Percentiles rank a stretch among this genome's conserved stretches.
Evolutionary conservation across 2,797 vertebrate genomes (phyloP).

Genomic region (Echeneis naucrates): DNA sequence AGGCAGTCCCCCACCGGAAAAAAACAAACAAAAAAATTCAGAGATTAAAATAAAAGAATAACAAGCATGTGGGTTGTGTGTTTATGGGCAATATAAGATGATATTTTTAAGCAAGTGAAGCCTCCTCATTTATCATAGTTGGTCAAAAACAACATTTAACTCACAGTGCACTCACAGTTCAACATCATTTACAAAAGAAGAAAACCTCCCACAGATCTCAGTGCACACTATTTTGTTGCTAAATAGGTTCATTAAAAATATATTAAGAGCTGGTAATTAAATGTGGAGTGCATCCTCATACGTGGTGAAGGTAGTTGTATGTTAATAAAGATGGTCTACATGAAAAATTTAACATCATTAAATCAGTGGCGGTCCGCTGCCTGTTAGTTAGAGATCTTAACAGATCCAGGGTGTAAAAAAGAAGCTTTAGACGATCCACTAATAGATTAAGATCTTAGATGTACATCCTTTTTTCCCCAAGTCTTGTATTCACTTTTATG

Average conservation of each 20-base stretch:
- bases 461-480: no score
- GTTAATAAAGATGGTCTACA: constrained; percentile 7
- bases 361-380: background rate
- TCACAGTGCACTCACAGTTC: background rate
- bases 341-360: constrained; percentile 13
- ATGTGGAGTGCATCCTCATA: background rate
- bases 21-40: constrained; percentile 8
- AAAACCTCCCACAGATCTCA: background rate
- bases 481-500: no score
- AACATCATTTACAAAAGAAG: background rate
- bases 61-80: background rate
- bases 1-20: no score
- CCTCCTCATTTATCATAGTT: background rate
- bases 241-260: constrained; percentile 12
- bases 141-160: background rate
- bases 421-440: background rate
- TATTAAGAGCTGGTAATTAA: constrained; percentile 1
- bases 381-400: constrained; percentile 5
- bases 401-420: background rate
- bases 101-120: constrained; percentile 8
- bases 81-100: constrained; percentile 6
- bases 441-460: constrained; percentile 10
- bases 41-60: no score
- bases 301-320: background rate
- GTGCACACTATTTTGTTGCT: constrained; percentile 14